Conservation (phyloP, 2,888 invertebrate species). For the Mythimna albipuncta region DNA sequence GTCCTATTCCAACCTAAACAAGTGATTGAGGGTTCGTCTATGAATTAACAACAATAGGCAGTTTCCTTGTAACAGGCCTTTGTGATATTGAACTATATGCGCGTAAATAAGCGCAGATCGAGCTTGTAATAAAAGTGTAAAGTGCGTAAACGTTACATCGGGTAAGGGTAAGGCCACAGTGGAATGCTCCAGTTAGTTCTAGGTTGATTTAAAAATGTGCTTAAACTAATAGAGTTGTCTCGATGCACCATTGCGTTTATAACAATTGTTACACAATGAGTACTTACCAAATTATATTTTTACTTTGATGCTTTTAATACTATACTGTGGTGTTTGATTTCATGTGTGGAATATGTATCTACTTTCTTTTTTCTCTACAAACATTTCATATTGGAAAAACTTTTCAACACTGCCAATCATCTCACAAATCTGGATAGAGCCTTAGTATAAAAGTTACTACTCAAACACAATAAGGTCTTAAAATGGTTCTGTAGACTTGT, state of each 20-base stretch:
- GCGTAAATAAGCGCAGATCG: conserved; percentile 55
- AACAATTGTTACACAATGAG: too few relatives aligned
- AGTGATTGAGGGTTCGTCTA: conserved; percentile 80
- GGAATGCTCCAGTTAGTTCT: not conserved
- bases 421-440: not conserved
- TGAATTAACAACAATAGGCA: conserved; percentile 85
- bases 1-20: conserved; percentile 82
- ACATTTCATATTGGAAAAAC: not conserved
- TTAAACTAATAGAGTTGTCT: not conserved
- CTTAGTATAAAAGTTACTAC: conserved; percentile 28
- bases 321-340: not conserved
- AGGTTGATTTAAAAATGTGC: not conserved
- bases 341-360: not conserved
- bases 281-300: not conserved
- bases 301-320: not conserved
- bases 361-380: not conserved
- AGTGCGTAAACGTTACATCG: conserved; percentile 31
- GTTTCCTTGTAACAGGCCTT: conserved; percentile 86
- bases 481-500: conserved; percentile 39
- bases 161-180: conserved; percentile 5
- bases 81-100: conserved; percentile 79
- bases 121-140: conserved; percentile 53
- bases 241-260: not conserved
- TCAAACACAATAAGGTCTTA: conserved; percentile 54
- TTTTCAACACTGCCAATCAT: not conserved